These are phyloP conservation scores for Dasysyrphus albostriatus DNA, from an alignment of 2,888 invertebrate genomes.

Conservation along the genomic window DNA sequence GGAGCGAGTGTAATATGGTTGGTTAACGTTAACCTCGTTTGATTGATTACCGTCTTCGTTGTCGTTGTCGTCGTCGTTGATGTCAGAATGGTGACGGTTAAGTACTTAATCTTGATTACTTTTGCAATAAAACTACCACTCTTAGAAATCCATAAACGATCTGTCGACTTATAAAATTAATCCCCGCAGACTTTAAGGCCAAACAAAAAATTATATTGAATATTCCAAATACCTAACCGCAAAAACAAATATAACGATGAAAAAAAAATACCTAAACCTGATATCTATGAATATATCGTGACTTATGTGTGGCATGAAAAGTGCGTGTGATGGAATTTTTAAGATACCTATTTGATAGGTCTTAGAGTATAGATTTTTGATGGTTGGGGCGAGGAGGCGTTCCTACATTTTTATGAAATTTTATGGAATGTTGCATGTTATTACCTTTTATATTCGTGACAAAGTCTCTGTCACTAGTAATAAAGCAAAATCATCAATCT, in stretches of 20 bases:
- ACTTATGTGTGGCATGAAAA: conserved; percentile 30
- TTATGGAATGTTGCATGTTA: conserved; percentile 39
- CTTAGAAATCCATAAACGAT: conserved; percentile 61
- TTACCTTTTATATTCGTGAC: conserved; percentile 29
- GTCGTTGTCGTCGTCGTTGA: not conserved
- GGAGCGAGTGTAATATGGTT: not conserved
- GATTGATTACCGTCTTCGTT: conserved; percentile 63
- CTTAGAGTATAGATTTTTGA: not conserved
- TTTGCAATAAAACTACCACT: conserved; percentile 69
- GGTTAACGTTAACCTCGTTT: conserved; percentile 59
- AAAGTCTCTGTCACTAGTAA: conserved; percentile 9
- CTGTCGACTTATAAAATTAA: conserved; percentile 51
- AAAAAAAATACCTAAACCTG: not conserved
- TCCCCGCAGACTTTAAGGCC: not conserved
- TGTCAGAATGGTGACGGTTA: conserved; percentile 38
- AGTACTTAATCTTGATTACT: conserved; percentile 63
- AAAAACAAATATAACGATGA: conserved; percentile 30
- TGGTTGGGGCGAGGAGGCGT: not conserved
- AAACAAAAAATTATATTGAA: not conserved
- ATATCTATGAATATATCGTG: not conserved
- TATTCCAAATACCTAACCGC: conserved; percentile 12
- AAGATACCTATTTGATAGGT: conserved; percentile 1
- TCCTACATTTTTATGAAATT: not conserved
- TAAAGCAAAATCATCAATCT: conserved; percentile 35
- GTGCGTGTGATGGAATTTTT: conserved; percentile 67